A percentile compares a stretch with the other conserved stretches of the same genome.
Conservation (phyloP, 2,797 vertebrate genomes). For the Valencia hispanica region DNA sequence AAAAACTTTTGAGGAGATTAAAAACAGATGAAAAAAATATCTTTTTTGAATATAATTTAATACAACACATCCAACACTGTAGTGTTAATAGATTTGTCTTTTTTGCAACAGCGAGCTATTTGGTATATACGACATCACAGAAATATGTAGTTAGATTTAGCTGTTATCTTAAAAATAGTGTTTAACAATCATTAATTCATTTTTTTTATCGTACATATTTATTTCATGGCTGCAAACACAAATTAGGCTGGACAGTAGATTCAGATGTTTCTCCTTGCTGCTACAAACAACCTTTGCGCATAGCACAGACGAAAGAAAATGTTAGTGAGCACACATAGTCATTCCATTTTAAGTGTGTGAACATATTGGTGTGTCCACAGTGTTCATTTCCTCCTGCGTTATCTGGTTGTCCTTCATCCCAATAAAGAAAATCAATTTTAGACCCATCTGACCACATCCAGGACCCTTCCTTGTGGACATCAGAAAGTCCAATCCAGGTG, state of each 20-base stretch:
- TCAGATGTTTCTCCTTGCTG: neutral
- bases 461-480: neutral
- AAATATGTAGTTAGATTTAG: neutral
- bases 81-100: neutral
- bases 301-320: neutral
- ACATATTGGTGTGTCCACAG: constrained; percentile 2
- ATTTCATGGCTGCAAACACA: neutral
- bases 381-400: neutral
- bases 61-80: neutral
- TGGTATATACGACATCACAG: neutral
- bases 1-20: neutral
- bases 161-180: neutral
- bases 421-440: neutral
- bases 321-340: neutral
- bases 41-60: neutral
- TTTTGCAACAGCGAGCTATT: neutral
- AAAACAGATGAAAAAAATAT: neutral
- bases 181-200: neutral
- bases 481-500: constrained; percentile 36
- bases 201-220: neutral
- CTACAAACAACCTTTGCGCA: neutral
- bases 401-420: neutral
- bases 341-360: neutral
- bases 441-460: constrained; percentile 56
- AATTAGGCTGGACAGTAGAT: too few species aligned